phyloP scores from a whole-genome alignment of 2,113 vertebrate genomes.

The Alces alces region DNA sequence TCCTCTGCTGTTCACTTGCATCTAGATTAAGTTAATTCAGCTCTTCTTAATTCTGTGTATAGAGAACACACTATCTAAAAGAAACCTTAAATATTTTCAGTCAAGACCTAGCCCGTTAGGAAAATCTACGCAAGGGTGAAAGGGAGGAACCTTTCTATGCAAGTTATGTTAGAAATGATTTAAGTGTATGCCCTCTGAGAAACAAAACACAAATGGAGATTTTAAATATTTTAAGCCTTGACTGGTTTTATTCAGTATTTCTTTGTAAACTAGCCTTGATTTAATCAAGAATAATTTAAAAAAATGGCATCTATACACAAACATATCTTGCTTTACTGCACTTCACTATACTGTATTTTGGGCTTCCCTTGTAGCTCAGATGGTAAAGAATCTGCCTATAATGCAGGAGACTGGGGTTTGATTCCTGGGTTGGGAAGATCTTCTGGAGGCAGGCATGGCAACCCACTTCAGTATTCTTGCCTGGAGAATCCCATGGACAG shows the following conservation, averaged over 20 bases:
- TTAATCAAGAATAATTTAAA: background rate
- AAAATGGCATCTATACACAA: background rate
- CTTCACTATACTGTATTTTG: background rate
- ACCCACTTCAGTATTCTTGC: background rate
- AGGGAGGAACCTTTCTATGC: background rate
- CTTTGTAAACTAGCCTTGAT: background rate
- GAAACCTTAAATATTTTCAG: background rate
- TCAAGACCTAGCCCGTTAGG: background rate
- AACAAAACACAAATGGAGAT: background rate
- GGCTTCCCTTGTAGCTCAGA: background rate
- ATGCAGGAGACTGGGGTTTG: background rate
- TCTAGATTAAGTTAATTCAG: background rate
- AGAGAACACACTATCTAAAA: slow-evolving; percentile 8
- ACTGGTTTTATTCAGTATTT: background rate
- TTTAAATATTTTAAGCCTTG: slow-evolving; percentile 3
- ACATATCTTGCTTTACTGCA: background rate
- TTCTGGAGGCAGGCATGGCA: background rate
- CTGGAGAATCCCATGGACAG: background rate
- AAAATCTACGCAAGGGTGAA: background rate
- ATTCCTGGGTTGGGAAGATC: background rate
- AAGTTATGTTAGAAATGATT: background rate
- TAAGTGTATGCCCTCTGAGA: background rate
- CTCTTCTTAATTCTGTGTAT: background rate
- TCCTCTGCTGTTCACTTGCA: background rate
- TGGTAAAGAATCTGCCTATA: background rate